These are phyloP conservation scores for Corbicula japonica DNA, from an alignment of 2,888 invertebrate species.

Conservation along the genomic window DNA sequence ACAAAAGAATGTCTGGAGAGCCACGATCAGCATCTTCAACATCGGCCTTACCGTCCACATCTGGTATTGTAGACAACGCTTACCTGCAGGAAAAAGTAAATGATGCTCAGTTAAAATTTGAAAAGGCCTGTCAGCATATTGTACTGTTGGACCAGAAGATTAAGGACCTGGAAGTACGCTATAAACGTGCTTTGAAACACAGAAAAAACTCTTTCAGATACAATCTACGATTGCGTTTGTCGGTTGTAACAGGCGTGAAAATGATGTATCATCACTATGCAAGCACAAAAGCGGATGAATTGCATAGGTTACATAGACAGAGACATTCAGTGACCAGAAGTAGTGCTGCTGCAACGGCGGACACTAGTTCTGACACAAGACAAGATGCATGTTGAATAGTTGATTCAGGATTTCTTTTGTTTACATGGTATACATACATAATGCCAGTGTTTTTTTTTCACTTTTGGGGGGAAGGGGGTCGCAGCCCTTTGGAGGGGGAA, in stretches of 20 bases:
- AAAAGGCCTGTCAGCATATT: constrained; percentile 83
- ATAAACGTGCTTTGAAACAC: constrained; percentile 82
- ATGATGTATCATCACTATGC: constrained; percentile 85
- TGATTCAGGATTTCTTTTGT: neutral
- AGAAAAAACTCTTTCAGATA: constrained; percentile 83
- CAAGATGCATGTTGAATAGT: constrained; percentile 53
- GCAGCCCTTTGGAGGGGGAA: no score
- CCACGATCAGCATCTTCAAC: constrained; percentile 18
- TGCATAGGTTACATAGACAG: constrained; percentile 76
- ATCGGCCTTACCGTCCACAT: constrained; percentile 44
- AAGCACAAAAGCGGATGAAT: constrained; percentile 83
- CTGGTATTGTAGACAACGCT: constrained; percentile 60
- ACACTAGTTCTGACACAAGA: constrained; percentile 56
- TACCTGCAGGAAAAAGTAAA: constrained; percentile 71
- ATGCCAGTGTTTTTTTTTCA: no score
- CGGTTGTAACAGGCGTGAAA: constrained; percentile 84
- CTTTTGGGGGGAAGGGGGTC: no score
- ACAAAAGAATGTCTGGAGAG: constrained; percentile 29
- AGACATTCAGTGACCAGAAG: constrained; percentile 54
- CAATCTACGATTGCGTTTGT: constrained; percentile 80
- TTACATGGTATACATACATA: no score
- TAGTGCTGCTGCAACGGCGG: constrained; percentile 37
- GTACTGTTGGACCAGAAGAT: constrained; percentile 83
- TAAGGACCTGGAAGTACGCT: constrained; percentile 81
- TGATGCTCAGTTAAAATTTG: constrained; percentile 78